These are phyloP conservation scores for Rhopalosiphum padi DNA, from an alignment of 1,140 invertebrate genomes.

Conservation along the genomic window DNA sequence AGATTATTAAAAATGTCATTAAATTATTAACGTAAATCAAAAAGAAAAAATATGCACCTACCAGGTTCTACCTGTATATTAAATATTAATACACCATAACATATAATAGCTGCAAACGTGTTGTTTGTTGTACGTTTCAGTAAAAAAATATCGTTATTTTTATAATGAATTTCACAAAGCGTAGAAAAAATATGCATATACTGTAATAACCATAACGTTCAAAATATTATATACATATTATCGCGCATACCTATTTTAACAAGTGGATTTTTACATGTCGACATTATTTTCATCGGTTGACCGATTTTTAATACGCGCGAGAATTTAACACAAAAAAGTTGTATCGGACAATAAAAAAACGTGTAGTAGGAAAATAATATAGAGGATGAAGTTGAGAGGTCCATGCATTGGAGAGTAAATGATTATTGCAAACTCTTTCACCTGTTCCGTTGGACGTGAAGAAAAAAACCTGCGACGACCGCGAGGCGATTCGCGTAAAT, in stretches of 20 bases:
- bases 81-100: neutral
- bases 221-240: neutral
- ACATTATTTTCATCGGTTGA: neutral
- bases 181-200: neutral
- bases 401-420: neutral
- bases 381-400: neutral
- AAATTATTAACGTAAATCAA: neutral
- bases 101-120: neutral
- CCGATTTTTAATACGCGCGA: neutral
- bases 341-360: neutral
- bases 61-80: neutral
- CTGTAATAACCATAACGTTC: neutral
- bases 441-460: neutral
- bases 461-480: neutral
- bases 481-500: neutral
- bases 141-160: neutral
- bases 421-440: neutral
- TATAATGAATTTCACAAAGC: neutral
- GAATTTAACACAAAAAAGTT: neutral
- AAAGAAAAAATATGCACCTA: neutral
- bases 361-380: neutral
- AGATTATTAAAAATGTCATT: neutral
- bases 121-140: neutral
- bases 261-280: neutral
- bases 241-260: neutral